These are phyloP conservation scores for Porites cylindrica DNA, from an alignment of 92 coral and sea anemone genomes.

Conservation along the genomic window DNA sequence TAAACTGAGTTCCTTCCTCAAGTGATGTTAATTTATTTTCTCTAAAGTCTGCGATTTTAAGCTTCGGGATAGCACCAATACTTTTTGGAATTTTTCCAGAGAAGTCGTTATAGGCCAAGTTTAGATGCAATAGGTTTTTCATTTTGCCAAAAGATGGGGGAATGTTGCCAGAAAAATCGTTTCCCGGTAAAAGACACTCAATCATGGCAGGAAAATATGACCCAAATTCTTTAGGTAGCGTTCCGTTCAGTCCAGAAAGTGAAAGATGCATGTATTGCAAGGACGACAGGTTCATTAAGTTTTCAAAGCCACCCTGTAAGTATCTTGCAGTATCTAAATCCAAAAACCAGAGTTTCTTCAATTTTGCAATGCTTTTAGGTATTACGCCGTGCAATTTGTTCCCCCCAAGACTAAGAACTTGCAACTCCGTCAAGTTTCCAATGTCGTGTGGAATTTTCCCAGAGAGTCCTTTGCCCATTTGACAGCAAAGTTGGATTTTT, in stretches of 20 bases:
- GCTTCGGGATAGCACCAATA: conserved; percentile 49
- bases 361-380: conserved; percentile 73
- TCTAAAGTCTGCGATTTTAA: conserved; percentile 66
- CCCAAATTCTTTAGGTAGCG: conserved; percentile 75
- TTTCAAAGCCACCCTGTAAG: conserved; percentile 57
- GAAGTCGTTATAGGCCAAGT: conserved; percentile 64
- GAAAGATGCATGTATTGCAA: conserved; percentile 72
- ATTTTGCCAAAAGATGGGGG: conserved; percentile 71
- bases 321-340: conserved; percentile 66
- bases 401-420: conserved; percentile 85
- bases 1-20: conserved; percentile 53
- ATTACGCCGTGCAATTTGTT: conserved; percentile 66
- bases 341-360: conserved; percentile 80
- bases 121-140: conserved; percentile 57
- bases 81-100: conserved; percentile 60
- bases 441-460: conserved; percentile 77
- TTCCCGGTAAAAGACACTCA: conserved; percentile 76
- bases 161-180: conserved; percentile 54
- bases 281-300: conserved; percentile 62
- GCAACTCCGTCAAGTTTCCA: conserved; percentile 78
- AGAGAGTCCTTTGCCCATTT: conserved; percentile 50
- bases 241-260: conserved; percentile 68
- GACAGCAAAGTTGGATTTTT: conserved; percentile 78
- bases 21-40: conserved; percentile 54
- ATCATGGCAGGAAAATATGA: conserved; percentile 65